Evolutionary conservation across 1,140 invertebrate genomes (phyloP), one percentile per base, ranked within the genome.

Genomic region (Portunus trituberculatus): DNA sequence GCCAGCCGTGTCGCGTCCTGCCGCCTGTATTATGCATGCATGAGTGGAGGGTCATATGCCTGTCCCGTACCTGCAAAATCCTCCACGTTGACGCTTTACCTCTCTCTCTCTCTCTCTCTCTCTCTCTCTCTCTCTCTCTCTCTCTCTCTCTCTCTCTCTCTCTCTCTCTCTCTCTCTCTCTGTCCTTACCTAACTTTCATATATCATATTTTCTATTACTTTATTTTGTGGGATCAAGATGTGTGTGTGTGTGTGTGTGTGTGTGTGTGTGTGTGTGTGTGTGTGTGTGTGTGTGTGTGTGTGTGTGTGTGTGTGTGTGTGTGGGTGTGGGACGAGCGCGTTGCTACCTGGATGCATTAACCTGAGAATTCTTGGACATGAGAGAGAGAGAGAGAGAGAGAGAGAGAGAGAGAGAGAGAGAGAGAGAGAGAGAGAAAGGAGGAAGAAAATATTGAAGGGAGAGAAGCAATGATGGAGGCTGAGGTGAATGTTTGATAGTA

Each of bases 1-100:
- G 48, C 67, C 67, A 94, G 59, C 87, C 52, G 67, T 83, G 76
- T 59, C 31, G 94, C 90, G 91, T 92, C 45, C 88, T 88, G 48
- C 59, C 86, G 39, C 25, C 39, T 91, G 39, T 84, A 92, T 95
- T 95, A 95, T 95, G 94, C 94, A 92, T 95, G 94, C 94, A 95
- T 95, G 94, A 95, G 92, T 92, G 91, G 82, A 88, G 94, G 84
- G 94, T 94, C 89, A 94, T 93, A 76, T 86, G 46, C 92, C 46
- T 88, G 84, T 93, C 92, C 76, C 46, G 92, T 48, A 39, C 45
- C 92, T 93, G 84, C 46, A 52, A 52, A 86, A 91, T 91, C 90
- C 90, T 91, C 90, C 59, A 45, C 67, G 46, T 76, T 76, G 29
- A 91, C 90, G 29, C 67, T 91, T 91, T 86, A 83, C 20, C 92